These are phyloP conservation scores for Gymnoscopelus braueri DNA, from an alignment of 2,797 vertebrate species.

Conservation along the genomic window DNA sequence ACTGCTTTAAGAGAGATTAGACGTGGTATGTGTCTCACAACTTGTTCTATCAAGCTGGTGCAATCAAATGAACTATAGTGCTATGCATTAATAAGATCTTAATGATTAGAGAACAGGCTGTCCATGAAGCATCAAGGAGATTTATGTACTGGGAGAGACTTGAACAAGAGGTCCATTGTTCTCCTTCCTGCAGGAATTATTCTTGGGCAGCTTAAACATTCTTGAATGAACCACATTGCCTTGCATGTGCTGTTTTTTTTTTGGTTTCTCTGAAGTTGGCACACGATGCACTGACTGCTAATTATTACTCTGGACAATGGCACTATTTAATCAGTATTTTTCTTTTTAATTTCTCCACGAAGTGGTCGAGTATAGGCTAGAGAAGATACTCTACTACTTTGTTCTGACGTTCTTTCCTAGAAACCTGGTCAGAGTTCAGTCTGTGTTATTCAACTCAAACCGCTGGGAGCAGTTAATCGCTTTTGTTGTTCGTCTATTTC, in stretches of 20 bases:
- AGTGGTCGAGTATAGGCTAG: slow-evolving; percentile 22
- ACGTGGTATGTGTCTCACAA: background rate
- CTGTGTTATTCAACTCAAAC: slow-evolving; percentile 32
- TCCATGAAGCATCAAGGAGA: slow-evolving; percentile 61
- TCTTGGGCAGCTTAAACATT: slow-evolving; percentile 78
- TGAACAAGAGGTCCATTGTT: slow-evolving; percentile 81
- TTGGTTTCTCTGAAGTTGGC: slow-evolving; percentile 45
- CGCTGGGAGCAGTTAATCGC: slow-evolving; percentile 36
- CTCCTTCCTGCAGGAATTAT: slow-evolving; percentile 74
- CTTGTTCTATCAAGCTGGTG: slow-evolving; percentile 3
- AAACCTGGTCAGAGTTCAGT: slow-evolving; percentile 63
- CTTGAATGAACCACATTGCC: slow-evolving; percentile 69
- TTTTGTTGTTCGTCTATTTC: slow-evolving; percentile 53
- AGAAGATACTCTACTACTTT: slow-evolving; percentile 27
- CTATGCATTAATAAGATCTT: slow-evolving; percentile 17
- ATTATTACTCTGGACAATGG: slow-evolving; percentile 54
- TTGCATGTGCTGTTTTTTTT: slow-evolving; percentile 46
- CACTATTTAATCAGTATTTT: slow-evolving; percentile 59
- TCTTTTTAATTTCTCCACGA: slow-evolving; percentile 51
- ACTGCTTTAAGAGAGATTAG: background rate
- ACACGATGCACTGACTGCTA: slow-evolving; percentile 34
- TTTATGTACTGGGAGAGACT: slow-evolving; percentile 60
- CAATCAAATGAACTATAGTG: slow-evolving; percentile 3
- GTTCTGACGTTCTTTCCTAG: slow-evolving; percentile 45
- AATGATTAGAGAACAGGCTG: slow-evolving; percentile 45